Base-by-base conservation (phyloP, 1,140 invertebrate genomes). In the Monomorium pharaonis region DNA sequence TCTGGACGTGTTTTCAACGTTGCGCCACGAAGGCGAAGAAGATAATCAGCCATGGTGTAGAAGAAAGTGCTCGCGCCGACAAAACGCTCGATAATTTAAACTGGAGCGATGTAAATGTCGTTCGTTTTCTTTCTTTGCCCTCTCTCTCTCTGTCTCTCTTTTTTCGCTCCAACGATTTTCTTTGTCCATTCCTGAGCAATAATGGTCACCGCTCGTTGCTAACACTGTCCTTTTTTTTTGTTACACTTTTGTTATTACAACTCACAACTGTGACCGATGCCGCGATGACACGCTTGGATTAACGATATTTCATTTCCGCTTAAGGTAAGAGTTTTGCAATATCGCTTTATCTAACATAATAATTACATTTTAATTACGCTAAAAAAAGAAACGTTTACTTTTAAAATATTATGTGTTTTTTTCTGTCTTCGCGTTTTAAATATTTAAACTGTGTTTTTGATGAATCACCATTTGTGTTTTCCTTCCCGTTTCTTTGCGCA, bases 31-130 rank as follows among this genome's bases (percentile, higher is more conserved):
- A n/a, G 5, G 14, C 30, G 24, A 69, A 72, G 21, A 69, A 65
- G 85, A 78, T 72, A 85, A 87, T 84, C 86, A 87, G 65, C 58
- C 75, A 18, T 27, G 30, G 58, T 42, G 18, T 47, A 63, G 69
- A 74, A 47, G 76, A 77, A 88, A 77, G n/a, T 42, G 74, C 16
- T 77, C 18, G 24, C 16, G 37, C 21, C 58, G 58, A 49, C 42
- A 42, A 77, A 77, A 63, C 27, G 58, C 12, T 51, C 16, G 65
- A 44, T 42, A 77, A 88, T 87, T 60, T 86, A 80, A 87, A 90
- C 56, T 84, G 49, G 63, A 84, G 67, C 78, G 80, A 81, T 78
- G 51, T 47, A 83, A 89, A 87, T 85, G 69, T 86, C 44, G 58
- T 49, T 86, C 44, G 58, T 49, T 44, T 58, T 37, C 27, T 72